These are phyloP conservation scores for Falco cherrug DNA, from an alignment of 2,797 vertebrate species.

Conservation along the genomic window DNA sequence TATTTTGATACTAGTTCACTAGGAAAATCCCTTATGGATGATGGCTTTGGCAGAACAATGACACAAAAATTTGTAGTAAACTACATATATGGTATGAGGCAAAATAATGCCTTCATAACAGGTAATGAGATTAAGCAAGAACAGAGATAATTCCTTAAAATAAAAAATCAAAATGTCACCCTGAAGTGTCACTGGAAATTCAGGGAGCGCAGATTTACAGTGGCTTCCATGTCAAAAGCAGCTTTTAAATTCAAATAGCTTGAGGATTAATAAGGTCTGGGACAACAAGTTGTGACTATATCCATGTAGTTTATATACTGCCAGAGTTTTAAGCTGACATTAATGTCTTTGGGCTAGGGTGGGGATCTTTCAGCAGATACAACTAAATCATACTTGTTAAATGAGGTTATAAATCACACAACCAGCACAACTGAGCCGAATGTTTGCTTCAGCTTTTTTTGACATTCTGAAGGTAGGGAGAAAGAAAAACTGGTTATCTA, in stretches of 20 bases:
- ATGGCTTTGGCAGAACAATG: slow-evolving; percentile 60
- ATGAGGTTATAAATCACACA: slow-evolving; percentile 46
- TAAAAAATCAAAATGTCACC: slow-evolving; percentile 62
- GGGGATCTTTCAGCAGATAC: slow-evolving; percentile 49
- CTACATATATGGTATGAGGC: slow-evolving; percentile 19
- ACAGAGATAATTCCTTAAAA: slow-evolving; percentile 51
- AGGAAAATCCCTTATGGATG: slow-evolving; percentile 58
- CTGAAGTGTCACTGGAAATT: slow-evolving; percentile 59
- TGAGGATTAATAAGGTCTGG: slow-evolving; percentile 69
- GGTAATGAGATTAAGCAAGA: slow-evolving; percentile 68
- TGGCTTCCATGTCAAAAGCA: slow-evolving; percentile 60
- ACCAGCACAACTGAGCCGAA: not conserved
- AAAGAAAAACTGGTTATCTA: slow-evolving; percentile 19
- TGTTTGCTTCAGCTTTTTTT: slow-evolving; percentile 16
- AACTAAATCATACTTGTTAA: slow-evolving; percentile 58
- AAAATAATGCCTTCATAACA: slow-evolving; percentile 50
- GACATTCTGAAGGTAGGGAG: not conserved
- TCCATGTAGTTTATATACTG: slow-evolving; percentile 57
- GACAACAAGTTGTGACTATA: slow-evolving; percentile 71
- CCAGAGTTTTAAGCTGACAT: slow-evolving; percentile 64
- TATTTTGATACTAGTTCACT: slow-evolving; percentile 57
- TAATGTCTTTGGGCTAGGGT: slow-evolving; percentile 60
- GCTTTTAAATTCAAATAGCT: slow-evolving; percentile 68
- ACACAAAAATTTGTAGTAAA: slow-evolving; percentile 68
- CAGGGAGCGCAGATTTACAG: slow-evolving; percentile 48